Base-by-base conservation (phyloP, 2,888 invertebrate species). In the Quadroppia sp. region DNA sequence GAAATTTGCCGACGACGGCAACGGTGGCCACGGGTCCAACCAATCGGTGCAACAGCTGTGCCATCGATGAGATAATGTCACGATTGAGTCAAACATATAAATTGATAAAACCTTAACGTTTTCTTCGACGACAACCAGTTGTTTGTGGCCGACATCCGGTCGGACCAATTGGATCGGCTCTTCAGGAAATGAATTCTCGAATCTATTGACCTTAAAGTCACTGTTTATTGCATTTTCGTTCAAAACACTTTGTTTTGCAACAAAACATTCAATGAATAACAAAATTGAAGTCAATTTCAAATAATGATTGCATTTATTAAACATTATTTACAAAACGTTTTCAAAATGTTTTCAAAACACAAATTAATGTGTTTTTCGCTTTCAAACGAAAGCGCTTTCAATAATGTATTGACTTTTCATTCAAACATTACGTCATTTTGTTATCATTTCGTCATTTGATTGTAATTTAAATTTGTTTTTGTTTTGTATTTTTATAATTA, bases 1-100 rank as follows among this genome's bases (percentile, higher is more conserved):
- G 78, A 72, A 77, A 78, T 71, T 78, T 78, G 32, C 78, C 78
- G 20, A 78, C 78, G 13, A 78, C 78, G 48, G 78, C 77, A 4
- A 78, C 75, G 36, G 74, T 76, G 15, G 77, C 77, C 45, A 78
- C 78, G 7, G 78, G 76, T 13, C 74, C 76, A 6, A 28, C 30
- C n/a, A 78, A 77, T 53, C 71, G 64, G 36, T 75, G 70, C 40
- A 78, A 71, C n/a, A 78, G 69, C 76, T 77, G 25, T 50, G 71
- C 36, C 76, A 15, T 42, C 0, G 48, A 71, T 42, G 17, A 45
- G 15, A 28, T 30, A 42, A 71, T 36, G 28, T 9, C 13, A 59
- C 23, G 25, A 40, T 1, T n/a, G 1, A 23, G 17, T 56, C 0
- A 50, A 48, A n/a, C 17, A 32, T 42, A 45, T 45, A 2, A 59